Conservation (phyloP, 2,113 vertebrate genomes). For the Narcine bancroftii region DNA sequence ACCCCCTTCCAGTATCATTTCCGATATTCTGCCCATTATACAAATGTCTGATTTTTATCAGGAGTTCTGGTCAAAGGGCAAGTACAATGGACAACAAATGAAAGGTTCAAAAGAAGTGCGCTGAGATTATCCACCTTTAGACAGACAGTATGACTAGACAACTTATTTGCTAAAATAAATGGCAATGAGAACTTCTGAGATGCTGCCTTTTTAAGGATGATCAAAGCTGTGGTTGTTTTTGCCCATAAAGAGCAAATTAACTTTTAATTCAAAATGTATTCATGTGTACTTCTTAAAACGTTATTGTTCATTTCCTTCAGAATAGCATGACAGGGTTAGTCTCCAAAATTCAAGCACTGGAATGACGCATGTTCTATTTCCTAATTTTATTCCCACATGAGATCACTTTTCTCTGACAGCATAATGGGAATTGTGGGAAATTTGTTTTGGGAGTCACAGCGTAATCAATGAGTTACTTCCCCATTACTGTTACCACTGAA, state of each 20-base stretch:
- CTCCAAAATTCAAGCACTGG: not conserved
- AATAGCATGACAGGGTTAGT: not conserved
- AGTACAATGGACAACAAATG: slow-evolving; percentile 35
- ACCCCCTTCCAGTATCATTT: slow-evolving; percentile 35
- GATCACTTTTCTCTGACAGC: not conserved
- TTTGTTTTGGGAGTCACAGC: not conserved
- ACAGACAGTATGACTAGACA: slow-evolving; percentile 36
- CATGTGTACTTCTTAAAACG: not conserved
- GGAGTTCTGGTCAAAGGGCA: slow-evolving; percentile 36
- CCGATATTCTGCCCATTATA: slow-evolving; percentile 35
- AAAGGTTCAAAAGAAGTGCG: slow-evolving; percentile 34
- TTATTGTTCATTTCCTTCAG: not conserved
- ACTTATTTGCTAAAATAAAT: slow-evolving; percentile 28
- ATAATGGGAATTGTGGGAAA: not conserved
- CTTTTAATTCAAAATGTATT: not conserved
- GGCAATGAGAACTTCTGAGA: not conserved
- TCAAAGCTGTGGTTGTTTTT: not conserved
- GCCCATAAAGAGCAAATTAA: not conserved
- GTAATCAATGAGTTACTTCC: not conserved
- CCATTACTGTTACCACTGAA: not conserved
- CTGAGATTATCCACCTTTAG: slow-evolving; percentile 28
- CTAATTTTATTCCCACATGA: not conserved
- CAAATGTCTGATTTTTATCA: slow-evolving; percentile 37
- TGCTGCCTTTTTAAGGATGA: not conserved
- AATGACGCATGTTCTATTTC: not conserved